Evolutionary conservation across 2,113 vertebrate species (phyloP).

Genomic region (Zosterops pallidus): DNA sequence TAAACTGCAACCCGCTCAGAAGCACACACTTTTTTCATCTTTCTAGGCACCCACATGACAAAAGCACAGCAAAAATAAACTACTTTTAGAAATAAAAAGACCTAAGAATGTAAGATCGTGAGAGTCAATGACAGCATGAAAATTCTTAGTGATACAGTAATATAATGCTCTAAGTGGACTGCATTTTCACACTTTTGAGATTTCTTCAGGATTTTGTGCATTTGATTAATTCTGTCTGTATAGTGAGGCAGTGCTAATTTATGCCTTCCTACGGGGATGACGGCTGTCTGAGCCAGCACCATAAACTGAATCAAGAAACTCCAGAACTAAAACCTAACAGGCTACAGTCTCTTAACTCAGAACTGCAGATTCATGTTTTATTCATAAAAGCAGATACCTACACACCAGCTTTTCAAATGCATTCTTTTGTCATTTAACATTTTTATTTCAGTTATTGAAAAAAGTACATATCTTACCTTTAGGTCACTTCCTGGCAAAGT

Average conservation of each 20-base stretch:
- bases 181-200: slow-evolving; percentile 1
- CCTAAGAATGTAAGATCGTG: not conserved
- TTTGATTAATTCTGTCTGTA: slow-evolving; percentile 34
- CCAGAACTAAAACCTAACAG: slow-evolving; percentile 33
- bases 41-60: not conserved
- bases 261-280: not conserved
- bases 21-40: not conserved
- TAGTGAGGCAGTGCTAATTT: slow-evolving; percentile 44
- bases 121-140: not conserved
- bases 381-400: slow-evolving; percentile 39
- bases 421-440: slow-evolving; percentile 46
- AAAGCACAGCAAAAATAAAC: not conserved
- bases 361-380: slow-evolving; percentile 22
- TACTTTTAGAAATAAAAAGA: not conserved
- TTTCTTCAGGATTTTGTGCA: not conserved
- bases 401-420: not conserved
- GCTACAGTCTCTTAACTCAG: slow-evolving; percentile 31
- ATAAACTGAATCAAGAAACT: slow-evolving; percentile 28
- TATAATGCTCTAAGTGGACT: not conserved
- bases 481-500: slow-evolving; percentile 95
- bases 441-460: slow-evolving; percentile 29
- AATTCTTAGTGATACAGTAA: not conserved
- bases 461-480: slow-evolving; percentile 75
- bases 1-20: not conserved
- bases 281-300: not conserved